These are phyloP conservation scores for Ornithoptera priamus DNA, from an alignment of 2,888 invertebrate species.

Conservation along the genomic window DNA sequence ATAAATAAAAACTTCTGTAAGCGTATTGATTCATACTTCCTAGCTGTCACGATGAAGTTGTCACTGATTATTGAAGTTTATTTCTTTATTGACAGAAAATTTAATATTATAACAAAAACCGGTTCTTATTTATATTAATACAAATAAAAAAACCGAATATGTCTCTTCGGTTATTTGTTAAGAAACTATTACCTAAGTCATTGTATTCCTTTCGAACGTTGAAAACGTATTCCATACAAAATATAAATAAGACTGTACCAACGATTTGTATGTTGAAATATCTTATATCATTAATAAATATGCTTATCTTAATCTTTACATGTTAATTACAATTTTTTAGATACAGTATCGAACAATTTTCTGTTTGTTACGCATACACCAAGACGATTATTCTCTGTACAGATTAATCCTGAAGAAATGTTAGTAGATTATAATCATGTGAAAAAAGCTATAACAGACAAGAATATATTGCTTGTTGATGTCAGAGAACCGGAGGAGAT, in stretches of 20 bases:
- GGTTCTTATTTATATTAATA: background rate
- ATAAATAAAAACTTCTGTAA: too few relatives aligned
- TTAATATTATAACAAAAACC: background rate
- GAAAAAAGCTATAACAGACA: conserved; percentile 52
- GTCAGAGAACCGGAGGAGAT: conserved; percentile 88
- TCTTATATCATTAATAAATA: background rate
- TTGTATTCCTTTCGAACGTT: conserved; percentile 12
- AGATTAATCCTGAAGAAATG: conserved; percentile 45
- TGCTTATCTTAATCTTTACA: background rate
- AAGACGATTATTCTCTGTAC: conserved; percentile 46
- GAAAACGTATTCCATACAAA: conserved; percentile 2
- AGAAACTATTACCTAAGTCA: conserved; percentile 1
- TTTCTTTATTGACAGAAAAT: too few relatives aligned
- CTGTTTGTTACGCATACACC: background rate
- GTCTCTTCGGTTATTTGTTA: conserved; percentile 7
- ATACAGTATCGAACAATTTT: conserved; percentile 1
- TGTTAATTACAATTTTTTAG: conserved; percentile 16
- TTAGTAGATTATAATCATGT: conserved; percentile 70
- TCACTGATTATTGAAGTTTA: too few relatives aligned
- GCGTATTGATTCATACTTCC: too few relatives aligned
- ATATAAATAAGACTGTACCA: conserved; percentile 1
- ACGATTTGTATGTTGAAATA: conserved; percentile 1
- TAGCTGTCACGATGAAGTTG: too few relatives aligned
- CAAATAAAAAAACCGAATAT: conserved; percentile 2
- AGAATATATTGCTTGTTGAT: conserved; percentile 82